Conservation (phyloP, 2,888 invertebrate genomes). For the Stratiomys singularior region DNA sequence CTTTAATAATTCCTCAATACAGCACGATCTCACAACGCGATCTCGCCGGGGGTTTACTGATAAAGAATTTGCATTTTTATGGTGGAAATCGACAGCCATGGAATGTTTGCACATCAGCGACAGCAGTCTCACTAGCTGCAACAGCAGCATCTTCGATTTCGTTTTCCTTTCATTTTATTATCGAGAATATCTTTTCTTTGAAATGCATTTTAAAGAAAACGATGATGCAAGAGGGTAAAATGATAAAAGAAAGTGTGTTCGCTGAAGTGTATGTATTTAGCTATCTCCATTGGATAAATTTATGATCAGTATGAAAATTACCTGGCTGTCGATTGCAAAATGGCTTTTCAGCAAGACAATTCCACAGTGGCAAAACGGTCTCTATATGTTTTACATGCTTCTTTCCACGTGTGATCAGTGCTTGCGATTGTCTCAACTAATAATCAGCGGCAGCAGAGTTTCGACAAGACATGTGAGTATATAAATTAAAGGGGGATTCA, state of each 20-base stretch:
- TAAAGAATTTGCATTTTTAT: conserved; percentile 44
- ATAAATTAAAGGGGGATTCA: too few species aligned
- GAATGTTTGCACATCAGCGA: conserved; percentile 43
- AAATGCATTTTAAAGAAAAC: conserved; percentile 9
- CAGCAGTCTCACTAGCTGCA: conserved; percentile 9
- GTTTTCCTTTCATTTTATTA: not conserved
- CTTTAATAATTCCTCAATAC: conserved; percentile 34
- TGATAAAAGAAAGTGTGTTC: not conserved
- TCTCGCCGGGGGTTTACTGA: conserved; percentile 41
- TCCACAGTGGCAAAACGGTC: conserved; percentile 10
- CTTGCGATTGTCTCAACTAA: too few species aligned
- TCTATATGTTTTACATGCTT: not conserved
- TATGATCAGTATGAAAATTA: conserved; percentile 26
- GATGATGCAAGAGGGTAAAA: not conserved
- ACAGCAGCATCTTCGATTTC: not conserved
- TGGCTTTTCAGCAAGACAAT: not conserved
- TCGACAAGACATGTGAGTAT: too few species aligned
- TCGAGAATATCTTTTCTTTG: conserved; percentile 18
- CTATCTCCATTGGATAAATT: conserved; percentile 30
- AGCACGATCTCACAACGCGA: conserved; percentile 36
- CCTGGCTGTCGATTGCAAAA: not conserved
- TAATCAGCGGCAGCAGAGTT: too few species aligned
- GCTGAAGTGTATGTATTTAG: conserved; percentile 20
- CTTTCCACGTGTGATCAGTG: not conserved
- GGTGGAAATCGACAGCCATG: conserved; percentile 43